phyloP scores from a whole-genome alignment of 1,140 invertebrate species.

The Pomacea maculata region DNA sequence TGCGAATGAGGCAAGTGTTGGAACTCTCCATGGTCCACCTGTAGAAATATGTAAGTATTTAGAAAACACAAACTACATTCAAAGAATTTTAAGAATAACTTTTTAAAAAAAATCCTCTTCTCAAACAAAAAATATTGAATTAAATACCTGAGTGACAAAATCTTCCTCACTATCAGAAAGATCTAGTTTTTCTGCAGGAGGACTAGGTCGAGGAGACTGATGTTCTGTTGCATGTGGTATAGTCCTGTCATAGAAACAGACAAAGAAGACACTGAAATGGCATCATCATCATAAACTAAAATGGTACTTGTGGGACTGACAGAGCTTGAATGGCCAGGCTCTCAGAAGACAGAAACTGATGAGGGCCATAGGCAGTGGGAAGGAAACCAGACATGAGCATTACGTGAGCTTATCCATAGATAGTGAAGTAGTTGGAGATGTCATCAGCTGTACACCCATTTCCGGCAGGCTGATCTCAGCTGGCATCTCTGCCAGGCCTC shows the following conservation, averaged over 20 bases:
- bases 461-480: too few relatives aligned
- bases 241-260: slow-evolving; percentile 9
- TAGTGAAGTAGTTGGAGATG: too few relatives aligned
- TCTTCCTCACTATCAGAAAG: slow-evolving; percentile 37
- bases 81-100: background rate
- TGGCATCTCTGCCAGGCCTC: too few relatives aligned
- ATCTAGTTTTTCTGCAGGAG: slow-evolving; percentile 25
- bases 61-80: background rate
- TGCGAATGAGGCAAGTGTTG: background rate
- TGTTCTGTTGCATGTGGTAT: slow-evolving; percentile 28
- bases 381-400: too few relatives aligned
- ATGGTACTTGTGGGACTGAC: too few relatives aligned
- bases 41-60: background rate
- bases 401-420: too few relatives aligned
- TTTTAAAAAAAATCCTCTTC: background rate
- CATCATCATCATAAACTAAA: too few relatives aligned
- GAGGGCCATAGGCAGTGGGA: too few relatives aligned
- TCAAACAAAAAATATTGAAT: background rate
- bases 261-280: background rate
- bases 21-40: background rate
- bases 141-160: slow-evolving; percentile 6
- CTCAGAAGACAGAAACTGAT: too few relatives aligned
- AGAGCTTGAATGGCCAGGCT: too few relatives aligned
- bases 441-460: too few relatives aligned
- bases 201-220: slow-evolving; percentile 25